Conservation (phyloP, 1,140 invertebrate genomes). For the Whitmania pigra region DNA sequence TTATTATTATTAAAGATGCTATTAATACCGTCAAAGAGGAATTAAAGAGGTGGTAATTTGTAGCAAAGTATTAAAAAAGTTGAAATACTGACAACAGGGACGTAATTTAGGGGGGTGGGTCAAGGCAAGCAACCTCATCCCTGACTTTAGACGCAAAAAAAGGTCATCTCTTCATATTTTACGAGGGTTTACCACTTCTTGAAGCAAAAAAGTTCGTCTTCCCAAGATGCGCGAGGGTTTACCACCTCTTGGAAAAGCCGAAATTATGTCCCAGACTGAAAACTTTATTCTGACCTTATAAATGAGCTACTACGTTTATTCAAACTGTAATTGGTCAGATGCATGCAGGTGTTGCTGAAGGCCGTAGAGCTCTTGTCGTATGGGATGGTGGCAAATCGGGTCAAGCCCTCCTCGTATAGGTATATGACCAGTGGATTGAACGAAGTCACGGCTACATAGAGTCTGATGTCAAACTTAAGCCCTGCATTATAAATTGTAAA, state of each 20-base stretch:
- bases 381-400: constrained; percentile 47
- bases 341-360: constrained; percentile 71
- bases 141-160: no score
- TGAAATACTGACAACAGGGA: no score
- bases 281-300: constrained; percentile 22
- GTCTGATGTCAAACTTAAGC: constrained; percentile 77
- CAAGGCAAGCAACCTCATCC: no score
- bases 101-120: no score
- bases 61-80: no score
- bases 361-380: constrained; percentile 38
- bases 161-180: no score
- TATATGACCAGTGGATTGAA: constrained; percentile 84
- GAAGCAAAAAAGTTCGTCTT: no score
- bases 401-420: constrained; percentile 84
- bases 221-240: no score
- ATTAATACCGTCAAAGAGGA: no score
- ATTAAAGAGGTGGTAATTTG: no score
- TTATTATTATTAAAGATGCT: background rate
- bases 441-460: constrained; percentile 88
- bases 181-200: no score
- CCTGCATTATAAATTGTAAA: constrained; percentile 28
- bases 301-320: constrained; percentile 56
- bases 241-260: no score
- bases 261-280: background rate
- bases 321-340: constrained; percentile 95